Evolutionary conservation across 2,797 vertebrate genomes (phyloP).

Genomic region (Streptopelia turtur): DNA sequence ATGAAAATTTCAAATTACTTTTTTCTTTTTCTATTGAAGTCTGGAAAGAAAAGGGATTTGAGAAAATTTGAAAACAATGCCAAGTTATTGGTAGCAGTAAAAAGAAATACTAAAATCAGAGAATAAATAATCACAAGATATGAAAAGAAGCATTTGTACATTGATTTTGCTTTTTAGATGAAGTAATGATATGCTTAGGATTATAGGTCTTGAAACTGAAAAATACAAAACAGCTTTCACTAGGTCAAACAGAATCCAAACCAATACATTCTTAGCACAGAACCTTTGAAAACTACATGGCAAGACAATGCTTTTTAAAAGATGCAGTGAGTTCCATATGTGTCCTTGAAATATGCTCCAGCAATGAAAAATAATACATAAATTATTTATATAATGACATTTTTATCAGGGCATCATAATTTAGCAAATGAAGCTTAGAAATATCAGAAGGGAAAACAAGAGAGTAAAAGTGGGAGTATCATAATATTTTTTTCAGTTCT

Average conservation of each 20-base stretch:
- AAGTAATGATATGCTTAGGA: not conserved
- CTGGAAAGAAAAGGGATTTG: not conserved
- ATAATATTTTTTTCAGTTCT: not conserved
- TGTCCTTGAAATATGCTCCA: not conserved
- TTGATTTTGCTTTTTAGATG: not conserved
- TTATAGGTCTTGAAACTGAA: not conserved
- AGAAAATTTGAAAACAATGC: not conserved
- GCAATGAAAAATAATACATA: not conserved
- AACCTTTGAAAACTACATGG: not conserved
- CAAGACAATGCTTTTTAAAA: not conserved
- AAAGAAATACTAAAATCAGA: not conserved
- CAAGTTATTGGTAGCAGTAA: not conserved
- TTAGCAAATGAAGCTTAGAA: conserved; percentile 19
- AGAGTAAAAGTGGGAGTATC: not conserved
- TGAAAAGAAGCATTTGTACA: not conserved
- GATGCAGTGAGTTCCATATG: not conserved
- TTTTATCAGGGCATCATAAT: conserved; percentile 4
- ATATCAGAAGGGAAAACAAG: not conserved
- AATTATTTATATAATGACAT: not conserved
- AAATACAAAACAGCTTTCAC: not conserved
- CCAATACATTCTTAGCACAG: not conserved
- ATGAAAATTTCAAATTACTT: not conserved
- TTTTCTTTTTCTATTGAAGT: not conserved
- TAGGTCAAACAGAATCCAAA: not conserved
- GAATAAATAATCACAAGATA: not conserved